These are phyloP conservation scores for Psilopogon haemacephalus DNA, from an alignment of 2,113 vertebrate species.

Conservation along the genomic window DNA sequence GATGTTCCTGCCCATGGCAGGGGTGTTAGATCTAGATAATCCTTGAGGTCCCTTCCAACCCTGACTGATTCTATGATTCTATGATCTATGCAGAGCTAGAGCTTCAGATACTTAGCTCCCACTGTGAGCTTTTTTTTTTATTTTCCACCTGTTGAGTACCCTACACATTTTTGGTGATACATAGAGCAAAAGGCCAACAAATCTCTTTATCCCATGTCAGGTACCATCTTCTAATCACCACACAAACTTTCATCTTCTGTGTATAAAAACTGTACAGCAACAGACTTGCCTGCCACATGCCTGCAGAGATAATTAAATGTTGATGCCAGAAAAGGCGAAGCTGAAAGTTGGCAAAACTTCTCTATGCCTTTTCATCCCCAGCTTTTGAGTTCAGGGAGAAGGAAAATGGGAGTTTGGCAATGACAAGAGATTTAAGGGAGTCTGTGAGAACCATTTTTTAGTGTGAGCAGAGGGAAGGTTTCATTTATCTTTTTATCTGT, in stretches of 20 bases:
- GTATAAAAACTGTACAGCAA: slow-evolving; percentile 26
- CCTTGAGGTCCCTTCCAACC: too few relatives aligned
- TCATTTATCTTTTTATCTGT: slow-evolving; percentile 68
- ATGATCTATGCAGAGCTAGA: background rate
- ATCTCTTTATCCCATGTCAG: background rate
- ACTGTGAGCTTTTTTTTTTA: background rate
- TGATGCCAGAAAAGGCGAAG: slow-evolving; percentile 43
- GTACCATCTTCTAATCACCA: slow-evolving; percentile 21
- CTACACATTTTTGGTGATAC: background rate
- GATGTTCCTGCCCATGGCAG: too few relatives aligned
- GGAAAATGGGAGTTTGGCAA: slow-evolving; percentile 33
- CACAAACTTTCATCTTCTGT: slow-evolving; percentile 7
- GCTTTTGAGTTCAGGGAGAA: slow-evolving; percentile 24
- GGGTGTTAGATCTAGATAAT: too few relatives aligned
- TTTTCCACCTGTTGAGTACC: background rate
- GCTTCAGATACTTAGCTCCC: background rate
- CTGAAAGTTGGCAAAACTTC: slow-evolving; percentile 44
- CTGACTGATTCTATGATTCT: too few relatives aligned
- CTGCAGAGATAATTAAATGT: slow-evolving; percentile 54
- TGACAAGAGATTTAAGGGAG: slow-evolving; percentile 13
- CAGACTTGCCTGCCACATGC: slow-evolving; percentile 27
- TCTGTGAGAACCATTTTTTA: slow-evolving; percentile 39
- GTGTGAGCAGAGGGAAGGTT: slow-evolving; percentile 38
- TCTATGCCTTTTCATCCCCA: slow-evolving; percentile 13
- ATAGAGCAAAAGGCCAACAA: background rate